Percentiles rank a stretch among this genome's conserved stretches.
Conservation (phyloP, 2,888 invertebrate genomes). For the Alcis repandata region DNA sequence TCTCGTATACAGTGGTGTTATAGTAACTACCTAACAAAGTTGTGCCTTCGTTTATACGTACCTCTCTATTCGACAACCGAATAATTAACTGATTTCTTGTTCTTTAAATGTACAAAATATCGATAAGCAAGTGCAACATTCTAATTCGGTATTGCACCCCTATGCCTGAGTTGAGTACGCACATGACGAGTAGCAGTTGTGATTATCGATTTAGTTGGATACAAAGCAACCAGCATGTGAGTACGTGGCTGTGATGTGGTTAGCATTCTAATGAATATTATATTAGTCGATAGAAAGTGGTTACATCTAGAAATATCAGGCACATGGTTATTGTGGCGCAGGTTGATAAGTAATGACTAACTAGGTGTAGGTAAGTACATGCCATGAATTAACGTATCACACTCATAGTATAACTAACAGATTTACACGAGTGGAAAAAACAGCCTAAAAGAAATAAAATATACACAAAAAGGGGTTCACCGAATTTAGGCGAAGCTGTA, state of each 20-base stretch:
- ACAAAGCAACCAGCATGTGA: background rate
- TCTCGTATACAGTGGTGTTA: too few species aligned
- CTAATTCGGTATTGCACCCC: slow-evolving; percentile 2
- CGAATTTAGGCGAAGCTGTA: too few species aligned
- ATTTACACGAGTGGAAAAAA: background rate
- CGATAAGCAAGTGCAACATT: background rate
- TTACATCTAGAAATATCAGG: background rate
- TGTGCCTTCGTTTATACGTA: too few species aligned
- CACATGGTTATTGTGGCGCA: background rate
- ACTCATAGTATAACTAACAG: too few species aligned
- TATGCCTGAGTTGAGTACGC: background rate
- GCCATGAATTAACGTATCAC: too few species aligned
- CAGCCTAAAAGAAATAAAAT: background rate
- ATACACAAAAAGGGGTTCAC: too few species aligned
- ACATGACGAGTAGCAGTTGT: background rate
- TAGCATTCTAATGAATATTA: slow-evolving; percentile 4
- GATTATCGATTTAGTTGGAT: slow-evolving; percentile 14
- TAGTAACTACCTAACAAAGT: too few species aligned
- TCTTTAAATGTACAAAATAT: background rate
- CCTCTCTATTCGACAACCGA: background rate
- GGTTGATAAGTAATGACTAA: background rate
- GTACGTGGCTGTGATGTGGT: slow-evolving; percentile 1
- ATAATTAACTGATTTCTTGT: background rate
- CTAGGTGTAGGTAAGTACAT: too few species aligned
- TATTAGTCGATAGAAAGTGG: background rate